Conservation (phyloP, 1,140 invertebrate genomes). For the Cardiocondyla obscurior region DNA sequence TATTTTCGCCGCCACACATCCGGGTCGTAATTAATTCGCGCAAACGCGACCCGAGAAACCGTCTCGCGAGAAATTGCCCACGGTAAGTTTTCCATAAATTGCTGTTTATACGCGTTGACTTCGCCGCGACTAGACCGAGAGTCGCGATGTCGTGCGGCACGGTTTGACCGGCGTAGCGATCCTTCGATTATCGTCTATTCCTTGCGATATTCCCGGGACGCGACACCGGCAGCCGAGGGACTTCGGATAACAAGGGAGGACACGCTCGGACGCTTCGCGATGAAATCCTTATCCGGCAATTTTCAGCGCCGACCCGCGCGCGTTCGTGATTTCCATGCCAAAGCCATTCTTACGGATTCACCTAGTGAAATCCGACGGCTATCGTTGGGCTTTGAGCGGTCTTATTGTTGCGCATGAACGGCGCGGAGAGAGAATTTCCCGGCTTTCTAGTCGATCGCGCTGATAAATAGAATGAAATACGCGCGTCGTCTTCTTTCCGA, state of each 20-base stretch:
- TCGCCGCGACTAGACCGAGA: slow-evolving; percentile 26
- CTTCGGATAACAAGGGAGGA: neutral
- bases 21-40: slow-evolving; percentile 32
- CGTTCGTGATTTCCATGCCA: slow-evolving; percentile 57
- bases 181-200: neutral
- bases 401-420: neutral
- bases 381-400: neutral
- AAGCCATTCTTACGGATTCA: neutral
- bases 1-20: slow-evolving; percentile 17
- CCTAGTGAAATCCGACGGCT: slow-evolving; percentile 13
- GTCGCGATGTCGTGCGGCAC: neutral
- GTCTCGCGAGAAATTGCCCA: slow-evolving; percentile 15
- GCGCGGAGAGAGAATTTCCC: slow-evolving; percentile 17
- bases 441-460: slow-evolving; percentile 22
- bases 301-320: slow-evolving; percentile 5
- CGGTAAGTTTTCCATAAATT: slow-evolving; percentile 18
- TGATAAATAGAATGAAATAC: neutral
- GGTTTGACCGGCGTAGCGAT: neutral
- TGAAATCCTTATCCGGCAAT: slow-evolving; percentile 34
- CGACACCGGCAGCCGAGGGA: neutral
- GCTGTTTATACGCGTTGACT: slow-evolving; percentile 19
- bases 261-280: neutral
- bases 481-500: neutral
- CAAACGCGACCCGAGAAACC: slow-evolving; percentile 2
- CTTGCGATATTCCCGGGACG: neutral